Evolutionary conservation across 2,113 vertebrate species (phyloP), one percentile per base, ranked within the genome.

Genomic region (Psettodes erumei): DNA sequence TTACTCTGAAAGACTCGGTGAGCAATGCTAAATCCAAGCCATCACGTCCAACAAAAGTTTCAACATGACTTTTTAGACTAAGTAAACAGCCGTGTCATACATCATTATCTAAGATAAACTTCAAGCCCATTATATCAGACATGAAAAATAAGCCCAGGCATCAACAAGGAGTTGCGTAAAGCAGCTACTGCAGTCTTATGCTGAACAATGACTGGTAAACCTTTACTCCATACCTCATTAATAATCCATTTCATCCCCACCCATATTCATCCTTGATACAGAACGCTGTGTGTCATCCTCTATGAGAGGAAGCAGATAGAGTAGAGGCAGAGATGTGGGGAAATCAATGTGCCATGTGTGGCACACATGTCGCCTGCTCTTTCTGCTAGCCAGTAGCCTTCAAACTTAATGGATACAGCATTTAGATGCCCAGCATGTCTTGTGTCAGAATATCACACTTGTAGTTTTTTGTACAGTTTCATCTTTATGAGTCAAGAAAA

Each of bases 261-360:
- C 53, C 60, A 53, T 71, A 78, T 87, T 84, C 75, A 86, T 82
- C 75, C 85, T 59, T 71, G 75, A 85, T 75, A 76, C 63, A 37
- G 40, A 69, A 32, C 32, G 19, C 38, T 75, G 72, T 51, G 54
- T 61, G 33, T 68, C 63, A 72, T 42, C 33, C 53, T 42, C 61
- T 40, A n/a, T 18, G 33, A 70, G 33, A 72, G 43, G 37, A 27
- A 37, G 47, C 56, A 25, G 12, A 53, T 7, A 50, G 59, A 42
- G 47, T 62, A 43, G 67, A 66, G 42, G 66, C 58, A 61, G 71
- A 54, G 53, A 69, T 3, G 9, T 58, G 37, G 38, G n/a, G 38
- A 80, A 81, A 81, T 68, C 43, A 81, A 76, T 63, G 60, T n/a
- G 42, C 25, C 47, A 18, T 51, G 48, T 56, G 59, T 28, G 16